Conservation (phyloP, 2,797 vertebrate species). For the Darevskia mixta region DNA sequence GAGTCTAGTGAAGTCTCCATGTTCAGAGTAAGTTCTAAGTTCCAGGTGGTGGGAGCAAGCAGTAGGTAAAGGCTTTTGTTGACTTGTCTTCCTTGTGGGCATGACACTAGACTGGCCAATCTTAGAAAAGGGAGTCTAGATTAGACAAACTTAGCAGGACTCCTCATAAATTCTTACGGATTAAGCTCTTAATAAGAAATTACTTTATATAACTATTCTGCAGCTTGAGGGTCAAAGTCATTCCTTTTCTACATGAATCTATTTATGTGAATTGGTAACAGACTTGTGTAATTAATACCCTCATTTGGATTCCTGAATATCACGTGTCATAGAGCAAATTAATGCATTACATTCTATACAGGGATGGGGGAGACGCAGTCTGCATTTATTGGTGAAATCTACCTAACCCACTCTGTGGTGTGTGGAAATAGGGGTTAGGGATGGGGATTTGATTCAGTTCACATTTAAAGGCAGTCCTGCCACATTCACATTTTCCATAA, state of each 20-base stretch:
- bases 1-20: neutral
- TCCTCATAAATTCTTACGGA: neutral
- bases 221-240: neutral
- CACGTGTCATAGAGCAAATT: neutral
- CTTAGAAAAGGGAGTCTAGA: neutral
- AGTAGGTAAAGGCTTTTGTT: neutral
- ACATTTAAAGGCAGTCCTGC: too few species aligned
- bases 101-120: neutral
- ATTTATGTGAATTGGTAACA: neutral
- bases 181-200: neutral
- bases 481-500: too few species aligned
- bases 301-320: conserved; percentile 1
- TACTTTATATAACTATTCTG: neutral
- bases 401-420: too few species aligned
- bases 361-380: too few species aligned
- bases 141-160: neutral
- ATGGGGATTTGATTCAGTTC: too few species aligned
- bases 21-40: neutral
- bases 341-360: neutral
- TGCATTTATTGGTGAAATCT: too few species aligned
- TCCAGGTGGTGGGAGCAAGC: neutral
- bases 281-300: neutral
- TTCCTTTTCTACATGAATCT: neutral
- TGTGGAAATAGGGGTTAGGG: too few species aligned
- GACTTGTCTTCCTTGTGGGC: neutral